phyloP scores from a whole-genome alignment of 2,888 invertebrate genomes.

The Hylaea fasciaria region DNA sequence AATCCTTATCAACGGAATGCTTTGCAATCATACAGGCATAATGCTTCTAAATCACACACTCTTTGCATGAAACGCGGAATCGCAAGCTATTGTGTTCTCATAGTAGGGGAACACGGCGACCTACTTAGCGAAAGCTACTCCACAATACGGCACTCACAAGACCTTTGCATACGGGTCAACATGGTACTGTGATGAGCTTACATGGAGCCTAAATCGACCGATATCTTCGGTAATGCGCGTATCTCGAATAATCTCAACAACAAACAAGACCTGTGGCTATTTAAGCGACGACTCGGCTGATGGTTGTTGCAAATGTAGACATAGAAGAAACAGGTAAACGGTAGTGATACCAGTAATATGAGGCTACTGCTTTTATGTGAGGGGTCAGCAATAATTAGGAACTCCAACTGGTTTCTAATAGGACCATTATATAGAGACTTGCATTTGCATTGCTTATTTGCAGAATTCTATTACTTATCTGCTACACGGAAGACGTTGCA shows the following conservation, averaged over 20 bases:
- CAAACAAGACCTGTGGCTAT: slow-evolving; percentile 39
- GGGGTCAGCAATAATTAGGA: slow-evolving; percentile 6
- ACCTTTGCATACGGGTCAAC: slow-evolving; percentile 70
- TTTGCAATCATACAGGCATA: slow-evolving; percentile 43
- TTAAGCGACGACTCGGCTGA: slow-evolving; percentile 30
- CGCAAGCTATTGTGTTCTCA: slow-evolving; percentile 44
- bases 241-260: slow-evolving; percentile 40
- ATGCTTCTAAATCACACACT: slow-evolving; percentile 43
- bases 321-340: slow-evolving; percentile 19
- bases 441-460: not conserved
- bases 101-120: slow-evolving; percentile 40
- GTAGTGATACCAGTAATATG: slow-evolving; percentile 7
- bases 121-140: slow-evolving; percentile 49
- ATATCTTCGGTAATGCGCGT: slow-evolving; percentile 44
- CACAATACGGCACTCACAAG: slow-evolving; percentile 60
- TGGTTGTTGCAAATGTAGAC: slow-evolving; percentile 30
- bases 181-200: slow-evolving; percentile 65
- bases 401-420: slow-evolving; percentile 1
- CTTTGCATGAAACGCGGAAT: slow-evolving; percentile 40
- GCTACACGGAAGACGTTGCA: not conserved
- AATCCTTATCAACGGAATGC: slow-evolving; percentile 42
- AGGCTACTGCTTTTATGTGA: slow-evolving; percentile 11
- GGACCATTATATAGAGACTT: not conserved
- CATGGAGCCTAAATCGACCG: slow-evolving; percentile 53
- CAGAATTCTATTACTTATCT: not conserved